Conservation (phyloP, 1,140 invertebrate genomes). For the Drosophila leontia region DNA sequence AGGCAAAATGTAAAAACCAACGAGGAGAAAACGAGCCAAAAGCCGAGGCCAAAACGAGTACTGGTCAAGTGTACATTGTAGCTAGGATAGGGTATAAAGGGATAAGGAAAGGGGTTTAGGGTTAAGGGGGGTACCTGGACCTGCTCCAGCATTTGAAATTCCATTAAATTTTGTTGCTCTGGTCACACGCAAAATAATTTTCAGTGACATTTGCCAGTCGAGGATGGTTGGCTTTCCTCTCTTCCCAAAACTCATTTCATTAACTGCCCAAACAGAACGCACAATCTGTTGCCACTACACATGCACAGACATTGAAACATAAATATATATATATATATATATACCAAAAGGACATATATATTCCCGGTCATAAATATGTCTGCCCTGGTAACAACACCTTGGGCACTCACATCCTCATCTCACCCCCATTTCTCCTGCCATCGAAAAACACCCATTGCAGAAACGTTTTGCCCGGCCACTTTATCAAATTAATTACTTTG, state of each 20-base stretch:
- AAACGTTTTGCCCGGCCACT: conserved; percentile 62
- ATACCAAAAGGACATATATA: conserved; percentile 21
- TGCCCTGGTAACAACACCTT: conserved; percentile 34
- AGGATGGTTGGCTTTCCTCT: neutral
- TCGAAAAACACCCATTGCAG: conserved; percentile 15
- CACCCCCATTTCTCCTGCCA: neutral
- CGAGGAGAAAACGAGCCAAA: conserved; percentile 11
- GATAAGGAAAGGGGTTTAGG: neutral
- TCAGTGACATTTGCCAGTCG: conserved; percentile 36
- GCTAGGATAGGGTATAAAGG: conserved; percentile 10
- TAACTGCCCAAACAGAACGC: conserved; percentile 69
- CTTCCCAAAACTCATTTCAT: conserved; percentile 67
- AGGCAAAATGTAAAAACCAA: conserved; percentile 59
- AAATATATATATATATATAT: neutral
- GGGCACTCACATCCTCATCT: neutral
- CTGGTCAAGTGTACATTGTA: conserved; percentile 68
- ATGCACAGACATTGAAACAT: neutral
- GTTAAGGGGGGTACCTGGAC: neutral
- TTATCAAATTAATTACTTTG: conserved; percentile 84
- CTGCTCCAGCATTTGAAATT: conserved; percentile 66
- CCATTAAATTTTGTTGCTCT: conserved; percentile 77
- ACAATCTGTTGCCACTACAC: conserved; percentile 71
- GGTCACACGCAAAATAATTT: conserved; percentile 66
- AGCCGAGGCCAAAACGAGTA: conserved; percentile 22
- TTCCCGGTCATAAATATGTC: conserved; percentile 77